Conservation (phyloP, 2,797 vertebrate species). For the Karalla daura region DNA sequence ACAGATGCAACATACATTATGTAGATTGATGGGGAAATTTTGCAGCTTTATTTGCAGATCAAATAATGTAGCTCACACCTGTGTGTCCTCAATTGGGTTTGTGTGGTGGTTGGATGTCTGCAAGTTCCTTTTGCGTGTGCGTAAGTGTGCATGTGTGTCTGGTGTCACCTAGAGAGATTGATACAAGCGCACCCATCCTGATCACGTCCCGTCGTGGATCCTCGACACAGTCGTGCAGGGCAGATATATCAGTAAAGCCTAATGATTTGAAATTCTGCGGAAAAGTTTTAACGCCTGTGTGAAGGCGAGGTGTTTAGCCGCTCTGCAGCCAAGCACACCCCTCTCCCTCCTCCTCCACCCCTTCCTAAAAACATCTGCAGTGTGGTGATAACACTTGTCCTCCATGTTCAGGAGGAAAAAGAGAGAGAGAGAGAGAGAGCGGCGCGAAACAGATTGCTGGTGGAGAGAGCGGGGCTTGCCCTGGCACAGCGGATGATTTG, state of each 20-base stretch:
- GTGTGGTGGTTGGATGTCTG: neutral
- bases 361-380: constrained; percentile 71
- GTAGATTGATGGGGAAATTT: constrained; percentile 15
- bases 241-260: constrained; percentile 66
- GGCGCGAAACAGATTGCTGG: constrained; percentile 39
- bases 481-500: constrained; percentile 50
- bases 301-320: constrained; percentile 42
- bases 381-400: constrained; percentile 77
- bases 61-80: constrained; percentile 11
- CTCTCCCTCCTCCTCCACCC: constrained; percentile 25
- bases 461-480: constrained; percentile 34
- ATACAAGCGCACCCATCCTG: constrained; percentile 2
- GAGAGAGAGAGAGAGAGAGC: constrained; percentile 24
- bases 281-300: constrained; percentile 51
- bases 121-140: constrained; percentile 8
- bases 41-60: constrained; percentile 11
- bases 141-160: constrained; percentile 20
- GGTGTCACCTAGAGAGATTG: constrained; percentile 33
- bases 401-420: constrained; percentile 48
- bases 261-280: constrained; percentile 59
- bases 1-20: constrained; percentile 19
- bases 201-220: constrained; percentile 51
- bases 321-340: constrained; percentile 58
- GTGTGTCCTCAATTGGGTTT: neutral
- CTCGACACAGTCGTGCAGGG: constrained; percentile 41